phyloP scores from a whole-genome alignment of 2,888 invertebrate genomes.

The Ichneumoninae sp. region DNA sequence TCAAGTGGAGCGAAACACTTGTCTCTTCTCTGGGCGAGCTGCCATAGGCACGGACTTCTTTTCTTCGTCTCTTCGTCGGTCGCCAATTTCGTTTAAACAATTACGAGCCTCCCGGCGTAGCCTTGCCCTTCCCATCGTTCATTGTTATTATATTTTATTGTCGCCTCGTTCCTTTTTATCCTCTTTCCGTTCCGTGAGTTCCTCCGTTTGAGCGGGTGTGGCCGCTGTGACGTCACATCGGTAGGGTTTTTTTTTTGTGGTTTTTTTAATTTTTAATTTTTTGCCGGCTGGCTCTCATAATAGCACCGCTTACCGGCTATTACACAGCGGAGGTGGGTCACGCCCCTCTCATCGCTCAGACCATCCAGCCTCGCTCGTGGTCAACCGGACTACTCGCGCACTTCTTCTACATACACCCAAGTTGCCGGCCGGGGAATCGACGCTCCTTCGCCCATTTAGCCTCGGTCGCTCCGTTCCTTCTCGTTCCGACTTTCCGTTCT shows the following conservation, averaged over 20 bases:
- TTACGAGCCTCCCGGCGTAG: slow-evolving; percentile 8
- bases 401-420: slow-evolving; percentile 12
- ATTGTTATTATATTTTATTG: slow-evolving; percentile 44
- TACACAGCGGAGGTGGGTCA: slow-evolving; percentile 70
- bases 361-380: slow-evolving; percentile 61
- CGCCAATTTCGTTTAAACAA: slow-evolving; percentile 54
- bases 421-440: slow-evolving; percentile 8
- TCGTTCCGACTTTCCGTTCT: slow-evolving; percentile 49
- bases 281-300: slow-evolving; percentile 74
- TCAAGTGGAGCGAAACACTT: slow-evolving; percentile 61
- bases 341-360: slow-evolving; percentile 78
- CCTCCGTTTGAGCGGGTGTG: slow-evolving; percentile 40
- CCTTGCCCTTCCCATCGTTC: slow-evolving; percentile 2
- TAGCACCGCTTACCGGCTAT: slow-evolving; percentile 77
- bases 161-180: slow-evolving; percentile 28
- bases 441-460: slow-evolving; percentile 55
- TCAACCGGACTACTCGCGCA: slow-evolving; percentile 41
- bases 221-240: slow-evolving; percentile 55
- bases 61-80: slow-evolving; percentile 4
- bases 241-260: slow-evolving; percentile 34
- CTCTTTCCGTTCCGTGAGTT: background rate
- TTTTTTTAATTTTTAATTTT: slow-evolving; percentile 28
- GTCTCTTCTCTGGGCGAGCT: slow-evolving; percentile 31
- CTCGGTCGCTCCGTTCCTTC: slow-evolving; percentile 27
- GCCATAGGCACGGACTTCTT: background rate